Percentiles rank a stretch among this genome's conserved stretches.
These are phyloP conservation scores for Atractosteus spatula DNA, from an alignment of 2,113 vertebrate species.

Conservation along the genomic window DNA sequence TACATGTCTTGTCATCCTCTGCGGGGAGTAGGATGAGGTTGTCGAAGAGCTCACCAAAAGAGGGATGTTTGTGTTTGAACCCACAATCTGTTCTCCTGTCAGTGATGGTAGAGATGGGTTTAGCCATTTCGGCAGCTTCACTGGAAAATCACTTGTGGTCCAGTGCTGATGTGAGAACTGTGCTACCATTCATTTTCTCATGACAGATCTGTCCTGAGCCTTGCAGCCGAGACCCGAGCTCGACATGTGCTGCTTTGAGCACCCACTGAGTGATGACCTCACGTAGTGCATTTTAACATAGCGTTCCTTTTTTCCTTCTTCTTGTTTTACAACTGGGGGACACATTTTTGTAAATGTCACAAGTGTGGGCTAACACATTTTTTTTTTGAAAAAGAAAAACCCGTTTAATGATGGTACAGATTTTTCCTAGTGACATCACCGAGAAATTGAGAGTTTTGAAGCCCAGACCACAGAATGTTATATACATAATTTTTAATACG, in stretches of 20 bases:
- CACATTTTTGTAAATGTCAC: conserved; percentile 47
- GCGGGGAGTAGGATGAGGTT: conserved; percentile 12
- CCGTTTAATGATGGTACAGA: conserved; percentile 55
- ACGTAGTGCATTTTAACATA: conserved; percentile 3
- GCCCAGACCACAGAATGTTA: conserved; percentile 47
- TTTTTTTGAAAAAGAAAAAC: conserved; percentile 20
- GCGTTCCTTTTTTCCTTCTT: conserved; percentile 22
- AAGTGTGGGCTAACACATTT: conserved; percentile 52
- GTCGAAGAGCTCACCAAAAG: conserved; percentile 17
- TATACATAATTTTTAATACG: conserved; percentile 50
- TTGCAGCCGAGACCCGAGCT: not conserved
- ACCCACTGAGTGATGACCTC: not conserved
- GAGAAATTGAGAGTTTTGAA: conserved; percentile 42
- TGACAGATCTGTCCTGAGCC: conserved; percentile 9
- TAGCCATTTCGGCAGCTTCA: conserved; percentile 1
- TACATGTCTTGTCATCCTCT: conserved; percentile 21
- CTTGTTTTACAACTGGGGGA: conserved; percentile 50
- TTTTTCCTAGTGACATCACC: conserved; percentile 67
- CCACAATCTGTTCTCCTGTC: conserved; percentile 29
- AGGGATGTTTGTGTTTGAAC: conserved; percentile 36
- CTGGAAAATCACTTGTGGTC: conserved; percentile 35
- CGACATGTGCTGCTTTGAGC: not conserved
- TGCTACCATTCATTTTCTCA: conserved; percentile 18
- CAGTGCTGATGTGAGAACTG: conserved; percentile 21
- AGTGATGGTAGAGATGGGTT: conserved; percentile 31